phyloP scores from a whole-genome alignment of 2,797 vertebrate genomes.

The Oreonectes daqikongensis region DNA sequence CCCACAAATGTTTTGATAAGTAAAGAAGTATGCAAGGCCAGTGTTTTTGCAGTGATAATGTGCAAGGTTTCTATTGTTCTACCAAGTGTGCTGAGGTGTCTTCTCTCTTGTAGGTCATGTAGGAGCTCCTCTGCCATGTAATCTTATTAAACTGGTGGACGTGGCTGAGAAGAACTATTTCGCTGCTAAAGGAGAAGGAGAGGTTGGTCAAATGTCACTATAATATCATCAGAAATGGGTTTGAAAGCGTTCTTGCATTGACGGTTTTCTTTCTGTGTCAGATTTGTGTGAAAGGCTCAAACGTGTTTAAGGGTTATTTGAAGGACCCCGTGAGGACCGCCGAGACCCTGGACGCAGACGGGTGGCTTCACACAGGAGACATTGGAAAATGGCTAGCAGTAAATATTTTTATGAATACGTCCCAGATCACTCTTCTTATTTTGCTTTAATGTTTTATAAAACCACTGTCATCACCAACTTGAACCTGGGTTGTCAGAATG shows the following conservation, averaged over 20 bases:
- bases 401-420: constrained; percentile 49
- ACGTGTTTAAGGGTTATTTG: constrained; percentile 97
- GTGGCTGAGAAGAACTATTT: constrained; percentile 98
- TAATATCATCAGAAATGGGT: neutral
- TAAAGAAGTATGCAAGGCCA: no score
- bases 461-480: neutral
- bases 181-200: constrained; percentile 92
- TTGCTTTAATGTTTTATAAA: neutral
- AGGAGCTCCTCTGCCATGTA: constrained; percentile 94
- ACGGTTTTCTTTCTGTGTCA: constrained; percentile 61
- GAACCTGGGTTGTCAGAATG: neutral
- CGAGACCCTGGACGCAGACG: constrained; percentile 88
- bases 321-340: constrained; percentile 90
- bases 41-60: no score
- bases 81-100: neutral
- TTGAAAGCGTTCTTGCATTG: neutral
- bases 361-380: constrained; percentile 97
- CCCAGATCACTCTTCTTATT: neutral
- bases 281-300: constrained; percentile 97
- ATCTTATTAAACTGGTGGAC: constrained; percentile 92
- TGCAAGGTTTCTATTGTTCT: no score
- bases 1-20: no score
- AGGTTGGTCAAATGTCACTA: constrained; percentile 74
- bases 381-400: constrained; percentile 95
- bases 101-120: constrained; percentile 85